phyloP scores from a whole-genome alignment of 92 coral and sea anemone genomes.

The Blastomussa wellsi region DNA sequence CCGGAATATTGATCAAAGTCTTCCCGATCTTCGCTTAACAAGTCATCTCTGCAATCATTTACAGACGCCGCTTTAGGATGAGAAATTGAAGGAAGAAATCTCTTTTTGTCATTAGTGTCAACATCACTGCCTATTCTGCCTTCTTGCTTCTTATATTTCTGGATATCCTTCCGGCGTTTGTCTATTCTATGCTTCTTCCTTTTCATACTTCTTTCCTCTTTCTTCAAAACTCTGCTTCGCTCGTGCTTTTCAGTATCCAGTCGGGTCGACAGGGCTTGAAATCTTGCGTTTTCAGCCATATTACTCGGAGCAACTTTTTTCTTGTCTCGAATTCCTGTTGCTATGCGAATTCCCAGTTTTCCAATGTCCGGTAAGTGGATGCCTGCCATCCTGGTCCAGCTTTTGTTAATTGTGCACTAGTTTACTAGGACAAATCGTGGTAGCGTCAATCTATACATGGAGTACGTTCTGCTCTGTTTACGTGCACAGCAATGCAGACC shows the following conservation, averaged over 20 bases:
- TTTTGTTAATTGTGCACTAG: neutral
- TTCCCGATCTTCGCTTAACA: neutral
- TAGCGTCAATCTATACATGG: neutral
- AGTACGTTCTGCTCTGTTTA: neutral
- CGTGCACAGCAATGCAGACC: neutral
- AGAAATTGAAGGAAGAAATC: slow-evolving; percentile 23
- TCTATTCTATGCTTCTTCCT: slow-evolving; percentile 64
- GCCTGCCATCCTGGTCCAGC: slow-evolving; percentile 66
- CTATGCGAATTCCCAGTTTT: slow-evolving; percentile 78
- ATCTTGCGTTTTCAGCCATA: slow-evolving; percentile 70
- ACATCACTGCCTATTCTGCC: neutral
- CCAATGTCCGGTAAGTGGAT: slow-evolving; percentile 85
- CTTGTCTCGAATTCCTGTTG: slow-evolving; percentile 77
- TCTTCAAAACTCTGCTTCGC: slow-evolving; percentile 59
- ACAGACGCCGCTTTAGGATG: neutral
- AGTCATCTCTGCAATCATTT: neutral
- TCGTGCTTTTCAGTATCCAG: slow-evolving; percentile 78
- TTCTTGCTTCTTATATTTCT: slow-evolving; percentile 25
- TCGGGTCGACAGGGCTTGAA: slow-evolving; percentile 65
- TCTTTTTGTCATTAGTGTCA: neutral
- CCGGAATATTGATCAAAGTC: slow-evolving; percentile 12
- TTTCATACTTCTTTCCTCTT: slow-evolving; percentile 70
- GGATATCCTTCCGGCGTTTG: slow-evolving; percentile 65
- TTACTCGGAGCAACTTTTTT: slow-evolving; percentile 75
- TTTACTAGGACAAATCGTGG: neutral